Percentiles rank a stretch among this genome's conserved stretches.
Evolutionary conservation across 1,140 invertebrate species (phyloP).

Genomic region (Aradophagus sp.): DNA sequence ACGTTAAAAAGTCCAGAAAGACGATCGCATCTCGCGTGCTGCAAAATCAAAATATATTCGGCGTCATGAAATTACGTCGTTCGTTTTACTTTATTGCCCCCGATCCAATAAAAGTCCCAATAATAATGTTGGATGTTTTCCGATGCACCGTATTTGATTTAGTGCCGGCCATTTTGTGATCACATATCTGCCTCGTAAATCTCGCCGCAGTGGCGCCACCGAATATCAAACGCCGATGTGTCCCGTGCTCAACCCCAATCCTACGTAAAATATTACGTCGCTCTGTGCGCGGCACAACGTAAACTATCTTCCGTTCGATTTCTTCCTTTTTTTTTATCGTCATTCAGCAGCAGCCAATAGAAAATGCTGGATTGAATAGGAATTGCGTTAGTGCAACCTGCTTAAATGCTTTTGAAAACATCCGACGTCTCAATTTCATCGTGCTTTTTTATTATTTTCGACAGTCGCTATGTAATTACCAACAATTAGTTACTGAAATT

Average conservation of each 20-base stretch:
- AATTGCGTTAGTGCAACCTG: constrained; percentile 39
- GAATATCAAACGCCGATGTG: constrained; percentile 76
- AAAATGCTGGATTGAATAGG: constrained; percentile 47
- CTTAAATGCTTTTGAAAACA: constrained; percentile 43
- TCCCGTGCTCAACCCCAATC: constrained; percentile 68
- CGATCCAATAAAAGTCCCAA: constrained; percentile 76
- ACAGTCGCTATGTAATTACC: no score
- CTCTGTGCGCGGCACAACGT: constrained; percentile 66
- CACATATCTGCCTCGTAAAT: constrained; percentile 77
- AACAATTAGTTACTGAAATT: no score
- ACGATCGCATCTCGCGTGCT: constrained; percentile 43
- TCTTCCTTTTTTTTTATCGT: constrained; percentile 48
- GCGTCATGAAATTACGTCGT: constrained; percentile 66
- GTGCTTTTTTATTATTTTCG: no score
- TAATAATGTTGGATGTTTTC: constrained; percentile 77
- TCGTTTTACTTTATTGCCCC: constrained; percentile 70
- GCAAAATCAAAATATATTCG: constrained; percentile 60
- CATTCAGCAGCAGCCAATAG: constrained; percentile 50
- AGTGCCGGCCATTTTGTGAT: constrained; percentile 76
- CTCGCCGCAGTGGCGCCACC: constrained; percentile 74
- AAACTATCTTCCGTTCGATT: constrained; percentile 68
- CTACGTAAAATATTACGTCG: constrained; percentile 74
- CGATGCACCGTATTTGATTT: constrained; percentile 76
- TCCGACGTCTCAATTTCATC: constrained; percentile 1
- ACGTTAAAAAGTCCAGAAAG: constrained; percentile 50